phyloP scores from a whole-genome alignment of 2,888 invertebrate genomes.

The Shargacucullia verbasci region DNA sequence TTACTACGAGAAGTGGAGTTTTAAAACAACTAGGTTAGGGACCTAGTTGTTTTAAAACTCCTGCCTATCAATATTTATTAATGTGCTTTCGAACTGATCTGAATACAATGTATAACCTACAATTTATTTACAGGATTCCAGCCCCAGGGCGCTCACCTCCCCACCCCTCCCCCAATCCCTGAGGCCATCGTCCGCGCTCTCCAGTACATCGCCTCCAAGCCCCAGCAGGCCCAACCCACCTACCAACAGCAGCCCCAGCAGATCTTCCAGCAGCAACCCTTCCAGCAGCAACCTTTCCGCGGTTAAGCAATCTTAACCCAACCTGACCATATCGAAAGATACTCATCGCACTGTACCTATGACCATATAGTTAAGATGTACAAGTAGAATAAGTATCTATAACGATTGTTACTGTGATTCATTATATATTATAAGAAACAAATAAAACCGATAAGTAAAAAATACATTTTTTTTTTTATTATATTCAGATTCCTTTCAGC shows the following conservation, averaged over 20 bases:
- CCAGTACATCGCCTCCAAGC: slow-evolving; percentile 70
- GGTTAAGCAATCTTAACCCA: slow-evolving; percentile 63
- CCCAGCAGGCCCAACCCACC: slow-evolving; percentile 74
- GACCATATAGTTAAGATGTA: slow-evolving; percentile 60
- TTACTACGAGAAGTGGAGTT: too few relatives aligned
- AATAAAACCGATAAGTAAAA: slow-evolving; percentile 60
- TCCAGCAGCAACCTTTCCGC: slow-evolving; percentile 64
- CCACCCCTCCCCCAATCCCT: slow-evolving; percentile 90
- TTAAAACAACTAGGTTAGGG: too few relatives aligned
- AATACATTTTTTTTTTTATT: slow-evolving; percentile 14
- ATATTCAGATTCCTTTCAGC: background rate
- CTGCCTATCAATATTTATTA: too few relatives aligned
- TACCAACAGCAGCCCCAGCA: slow-evolving; percentile 60
- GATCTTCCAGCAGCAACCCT: slow-evolving; percentile 8
- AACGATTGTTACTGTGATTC: slow-evolving; percentile 84
- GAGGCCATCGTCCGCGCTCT: slow-evolving; percentile 88
- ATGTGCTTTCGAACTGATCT: background rate
- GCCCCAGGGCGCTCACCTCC: slow-evolving; percentile 89
- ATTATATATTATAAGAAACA: slow-evolving; percentile 71
- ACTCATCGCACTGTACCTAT: slow-evolving; percentile 57
- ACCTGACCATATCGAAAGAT: slow-evolving; percentile 43
- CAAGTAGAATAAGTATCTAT: slow-evolving; percentile 63
- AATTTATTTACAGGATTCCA: slow-evolving; percentile 86
- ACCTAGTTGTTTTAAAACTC: too few relatives aligned
- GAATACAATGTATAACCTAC: background rate